Base-by-base conservation (phyloP, 2,888 invertebrate genomes). In the Prosopocoilus inquinatus region DNA sequence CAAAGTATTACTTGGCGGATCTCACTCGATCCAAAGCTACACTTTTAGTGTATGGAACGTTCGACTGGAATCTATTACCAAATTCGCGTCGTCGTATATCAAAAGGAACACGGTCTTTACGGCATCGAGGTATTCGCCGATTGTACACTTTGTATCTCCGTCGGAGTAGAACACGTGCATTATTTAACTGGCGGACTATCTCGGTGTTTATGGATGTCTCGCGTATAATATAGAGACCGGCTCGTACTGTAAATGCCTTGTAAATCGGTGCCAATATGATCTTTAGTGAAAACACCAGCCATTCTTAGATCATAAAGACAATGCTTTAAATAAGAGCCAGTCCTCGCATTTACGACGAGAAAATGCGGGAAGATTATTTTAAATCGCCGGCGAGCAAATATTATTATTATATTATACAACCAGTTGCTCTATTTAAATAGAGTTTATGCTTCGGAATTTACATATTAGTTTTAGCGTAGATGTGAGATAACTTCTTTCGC, bases 181-280 rank as follows among this genome's bases (percentile, higher is more conserved):
- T 35, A 35, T 47, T 47, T 15, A 5, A 4, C 13, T 63, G 66
- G 66, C 50, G 58, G 45, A 55, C 63, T 64, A 49, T 39, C 57
- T 57, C 55, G 59, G 60, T 60, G 64, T 65, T 64, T 67, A 66
- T 65, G 61, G 58, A 58, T 59, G 64, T 63, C 64, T 64, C 57
- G 59, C 58, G 61, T 52, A 65, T 66, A 64, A 68, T 65, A 62
- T 65, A 66, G 50, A 60, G 65, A 61, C 59, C 53, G 63, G 59
- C 58, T 56, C 55, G 58, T 60, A 54, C 61, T 66, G 69, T 69
- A 66, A n/a, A 69, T 68, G 57, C 64, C 65, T 67, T 69, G 69
- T 70, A 69, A 69, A 69, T 69, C 65, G 65, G 67, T 69, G 68
- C 67, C 69, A 68, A 69, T 69, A 64, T 65, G 67, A 67, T 67